Evolutionary conservation across 2,888 invertebrate species (phyloP).

Genomic region (Acleris sparsana): DNA sequence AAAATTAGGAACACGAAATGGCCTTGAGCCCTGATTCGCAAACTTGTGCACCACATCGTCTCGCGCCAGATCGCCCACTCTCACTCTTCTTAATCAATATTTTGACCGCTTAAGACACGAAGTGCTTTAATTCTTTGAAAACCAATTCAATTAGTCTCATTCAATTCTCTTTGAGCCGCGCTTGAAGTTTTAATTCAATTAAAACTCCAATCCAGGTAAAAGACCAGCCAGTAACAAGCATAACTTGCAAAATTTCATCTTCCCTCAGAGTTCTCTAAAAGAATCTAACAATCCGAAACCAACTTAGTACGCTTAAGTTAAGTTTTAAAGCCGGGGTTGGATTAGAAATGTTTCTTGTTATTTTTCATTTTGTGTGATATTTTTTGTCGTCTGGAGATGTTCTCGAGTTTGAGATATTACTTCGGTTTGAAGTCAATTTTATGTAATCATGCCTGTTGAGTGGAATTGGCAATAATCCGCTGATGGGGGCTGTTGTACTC

Average conservation of each 20-base stretch:
- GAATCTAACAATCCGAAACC: not conserved
- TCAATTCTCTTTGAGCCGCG: constrained; percentile 20
- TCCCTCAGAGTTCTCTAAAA: constrained; percentile 1
- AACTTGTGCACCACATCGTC: no score
- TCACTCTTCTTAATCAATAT: no score
- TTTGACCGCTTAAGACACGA: not conserved
- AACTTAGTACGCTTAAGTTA: not conserved
- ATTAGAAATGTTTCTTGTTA: constrained; percentile 11
- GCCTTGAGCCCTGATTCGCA: no score
- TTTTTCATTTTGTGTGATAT: constrained; percentile 9
- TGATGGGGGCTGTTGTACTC: not conserved
- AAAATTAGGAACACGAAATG: no score
- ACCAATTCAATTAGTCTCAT: constrained; percentile 21
- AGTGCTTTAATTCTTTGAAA: constrained; percentile 12
- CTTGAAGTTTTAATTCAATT: constrained; percentile 27
- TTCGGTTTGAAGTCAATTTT: constrained; percentile 17
- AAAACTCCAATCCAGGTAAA: constrained; percentile 25
- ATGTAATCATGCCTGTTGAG: constrained; percentile 7
- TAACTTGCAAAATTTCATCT: constrained; percentile 22
- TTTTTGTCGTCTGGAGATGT: constrained; percentile 1
- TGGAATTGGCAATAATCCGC: not conserved
- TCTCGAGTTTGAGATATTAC: constrained; percentile 20
- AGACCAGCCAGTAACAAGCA: constrained; percentile 12
- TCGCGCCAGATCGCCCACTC: no score
- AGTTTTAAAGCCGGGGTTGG: not conserved